Evolutionary conservation across 2,797 vertebrate genomes (phyloP).

Genomic region (Hyperoplus lanceolatus): DNA sequence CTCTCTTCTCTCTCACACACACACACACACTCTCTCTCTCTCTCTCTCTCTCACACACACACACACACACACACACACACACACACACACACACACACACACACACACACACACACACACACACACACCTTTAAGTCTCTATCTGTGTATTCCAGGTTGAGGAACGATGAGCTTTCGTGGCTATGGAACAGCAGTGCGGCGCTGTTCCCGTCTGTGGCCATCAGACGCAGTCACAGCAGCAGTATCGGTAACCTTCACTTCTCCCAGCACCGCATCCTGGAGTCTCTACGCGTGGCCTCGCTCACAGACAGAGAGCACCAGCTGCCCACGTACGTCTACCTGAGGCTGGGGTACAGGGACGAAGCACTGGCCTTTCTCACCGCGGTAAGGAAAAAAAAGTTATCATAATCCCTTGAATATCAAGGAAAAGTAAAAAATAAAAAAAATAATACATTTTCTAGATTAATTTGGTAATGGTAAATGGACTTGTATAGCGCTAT

Average conservation of each 20-base stretch:
- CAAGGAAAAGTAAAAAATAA: too few species aligned
- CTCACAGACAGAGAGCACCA: constrained; percentile 80
- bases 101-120: too few species aligned
- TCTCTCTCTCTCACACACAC: too few species aligned
- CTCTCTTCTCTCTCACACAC: too few species aligned
- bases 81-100: too few species aligned
- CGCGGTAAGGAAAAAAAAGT: constrained; percentile 36
- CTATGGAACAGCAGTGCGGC: constrained; percentile 89
- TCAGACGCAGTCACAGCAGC: constrained; percentile 83
- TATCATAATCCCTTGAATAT: too few species aligned
- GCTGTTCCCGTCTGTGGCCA: constrained; percentile 84
- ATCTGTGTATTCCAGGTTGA: constrained; percentile 42
- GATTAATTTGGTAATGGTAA: too few species aligned
- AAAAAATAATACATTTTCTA: too few species aligned
- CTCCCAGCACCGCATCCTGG: constrained; percentile 84
- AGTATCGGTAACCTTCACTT: constrained; percentile 83
- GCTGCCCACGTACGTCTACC: constrained; percentile 86
- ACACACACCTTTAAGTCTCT: too few species aligned
- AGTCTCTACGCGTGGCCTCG: constrained; percentile 85
- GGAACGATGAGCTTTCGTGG: constrained; percentile 88
- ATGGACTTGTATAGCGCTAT: too few species aligned
- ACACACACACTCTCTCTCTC: too few species aligned
- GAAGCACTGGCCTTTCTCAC: constrained; percentile 85
- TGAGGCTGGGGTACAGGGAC: constrained; percentile 86
- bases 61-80: too few species aligned